A percentile compares a stretch with the other conserved stretches of the same genome.
Conservation (phyloP, 2,888 invertebrate genomes). For the Lingula anatina region DNA sequence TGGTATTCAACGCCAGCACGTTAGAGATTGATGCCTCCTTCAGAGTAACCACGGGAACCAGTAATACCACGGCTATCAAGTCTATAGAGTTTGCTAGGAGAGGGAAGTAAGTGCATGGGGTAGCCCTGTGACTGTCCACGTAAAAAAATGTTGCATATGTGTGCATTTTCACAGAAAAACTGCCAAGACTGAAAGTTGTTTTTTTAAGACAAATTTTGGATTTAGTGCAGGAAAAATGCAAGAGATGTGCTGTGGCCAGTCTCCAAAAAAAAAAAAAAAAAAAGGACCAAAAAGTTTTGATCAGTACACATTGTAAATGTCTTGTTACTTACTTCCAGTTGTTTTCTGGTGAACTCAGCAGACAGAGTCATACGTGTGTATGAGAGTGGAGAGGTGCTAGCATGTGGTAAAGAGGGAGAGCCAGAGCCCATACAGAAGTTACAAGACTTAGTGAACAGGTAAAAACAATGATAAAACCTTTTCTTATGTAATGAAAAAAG, state of each 20-base stretch:
- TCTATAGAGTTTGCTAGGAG: conserved; percentile 96
- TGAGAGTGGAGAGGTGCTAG: conserved; percentile 78
- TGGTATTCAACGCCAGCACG: conserved; percentile 66
- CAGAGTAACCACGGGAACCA: conserved; percentile 84
- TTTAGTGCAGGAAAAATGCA: too few species aligned
- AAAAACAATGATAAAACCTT: too few species aligned
- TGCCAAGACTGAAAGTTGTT: too few species aligned
- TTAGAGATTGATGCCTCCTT: conserved; percentile 84
- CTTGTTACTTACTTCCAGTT: conserved; percentile 60
- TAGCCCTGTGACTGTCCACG: conserved; percentile 66
- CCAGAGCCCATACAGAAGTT: conserved; percentile 97
- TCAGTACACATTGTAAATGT: too few species aligned
- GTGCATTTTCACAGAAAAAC: too few species aligned
- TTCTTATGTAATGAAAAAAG: too few species aligned
- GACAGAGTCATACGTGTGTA: conserved; percentile 96
- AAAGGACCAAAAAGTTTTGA: not conserved
- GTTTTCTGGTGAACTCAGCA: conserved; percentile 93
- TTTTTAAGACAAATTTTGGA: too few species aligned
- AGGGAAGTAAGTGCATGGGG: conserved; percentile 68
- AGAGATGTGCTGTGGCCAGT: too few species aligned
- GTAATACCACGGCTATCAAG: conserved; percentile 92
- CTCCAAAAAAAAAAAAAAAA: too few species aligned
- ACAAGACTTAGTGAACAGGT: conserved; percentile 98
- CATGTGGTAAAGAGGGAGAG: conserved; percentile 77
- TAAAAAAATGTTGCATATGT: conserved; percentile 84